These are phyloP conservation scores for Palythoa grandiflora DNA, from an alignment of 92 coral and sea anemone genomes.

Conservation along the genomic window DNA sequence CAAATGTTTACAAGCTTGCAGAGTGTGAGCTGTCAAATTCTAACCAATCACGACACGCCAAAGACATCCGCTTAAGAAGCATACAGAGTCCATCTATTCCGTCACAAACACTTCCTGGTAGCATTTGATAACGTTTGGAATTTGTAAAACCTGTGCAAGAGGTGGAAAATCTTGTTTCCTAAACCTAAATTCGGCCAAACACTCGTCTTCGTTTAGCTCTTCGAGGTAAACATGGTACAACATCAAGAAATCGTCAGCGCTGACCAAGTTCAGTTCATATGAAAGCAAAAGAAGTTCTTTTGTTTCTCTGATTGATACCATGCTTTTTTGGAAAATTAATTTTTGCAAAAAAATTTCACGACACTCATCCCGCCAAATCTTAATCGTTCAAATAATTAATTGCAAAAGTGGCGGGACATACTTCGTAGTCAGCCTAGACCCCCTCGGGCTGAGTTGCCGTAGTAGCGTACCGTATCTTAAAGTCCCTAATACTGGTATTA, in stretches of 20 bases:
- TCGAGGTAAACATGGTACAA: not conserved
- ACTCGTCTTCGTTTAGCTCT: slow-evolving; percentile 3
- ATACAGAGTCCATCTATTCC: slow-evolving; percentile 18
- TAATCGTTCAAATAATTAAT: not conserved
- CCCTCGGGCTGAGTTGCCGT: not conserved
- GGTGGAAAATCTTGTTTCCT: slow-evolving; percentile 3
- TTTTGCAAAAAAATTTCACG: not conserved
- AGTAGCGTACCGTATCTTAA: too few species aligned
- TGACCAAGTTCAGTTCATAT: not conserved
- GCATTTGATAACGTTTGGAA: slow-evolving; percentile 4
- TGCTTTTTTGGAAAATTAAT: not conserved
- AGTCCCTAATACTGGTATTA: too few species aligned
- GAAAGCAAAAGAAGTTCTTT: slow-evolving; percentile 1
- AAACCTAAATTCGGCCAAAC: slow-evolving; percentile 22
- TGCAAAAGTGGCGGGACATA: not conserved
- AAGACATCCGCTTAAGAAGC: not conserved
- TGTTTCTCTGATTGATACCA: slow-evolving; percentile 13
- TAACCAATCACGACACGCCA: too few species aligned
- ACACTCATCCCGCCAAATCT: not conserved
- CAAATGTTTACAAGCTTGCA: too few species aligned
- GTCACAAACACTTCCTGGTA: slow-evolving; percentile 5
- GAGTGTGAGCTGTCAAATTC: too few species aligned
- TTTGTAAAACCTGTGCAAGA: slow-evolving; percentile 13
- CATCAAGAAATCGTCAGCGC: slow-evolving; percentile 3
- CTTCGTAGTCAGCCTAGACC: not conserved